phyloP scores from a whole-genome alignment of 2,888 invertebrate genomes.

The Sinodicranocentrus sp. region DNA sequence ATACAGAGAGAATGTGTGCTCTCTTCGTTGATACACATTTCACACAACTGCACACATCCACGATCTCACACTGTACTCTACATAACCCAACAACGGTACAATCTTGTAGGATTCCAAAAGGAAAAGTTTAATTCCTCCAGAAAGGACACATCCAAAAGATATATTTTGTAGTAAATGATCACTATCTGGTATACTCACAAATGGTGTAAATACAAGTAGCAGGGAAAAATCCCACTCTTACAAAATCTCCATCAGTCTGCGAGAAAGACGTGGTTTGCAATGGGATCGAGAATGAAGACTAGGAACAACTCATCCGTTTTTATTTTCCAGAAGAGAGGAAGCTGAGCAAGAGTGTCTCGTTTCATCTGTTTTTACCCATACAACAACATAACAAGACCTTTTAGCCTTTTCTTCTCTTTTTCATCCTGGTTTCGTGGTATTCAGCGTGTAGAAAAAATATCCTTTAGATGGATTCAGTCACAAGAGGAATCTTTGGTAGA shows the following conservation, averaged over 20 bases:
- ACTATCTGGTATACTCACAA: too few relatives aligned
- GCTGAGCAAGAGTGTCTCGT: conserved; percentile 13
- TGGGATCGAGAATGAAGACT: background rate
- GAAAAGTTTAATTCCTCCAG: too few relatives aligned
- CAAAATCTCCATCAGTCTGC: conserved; percentile 11
- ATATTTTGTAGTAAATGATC: background rate
- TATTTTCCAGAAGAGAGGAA: conserved; percentile 1
- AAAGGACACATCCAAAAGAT: background rate
- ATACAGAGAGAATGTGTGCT: background rate
- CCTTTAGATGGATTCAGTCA: too few relatives aligned
- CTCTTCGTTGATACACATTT: too few relatives aligned
- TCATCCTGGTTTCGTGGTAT: conserved; percentile 26
- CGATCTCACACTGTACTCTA: too few relatives aligned
- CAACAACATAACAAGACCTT: conserved; percentile 30
- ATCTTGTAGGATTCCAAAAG: too few relatives aligned
- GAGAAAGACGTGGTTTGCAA: background rate
- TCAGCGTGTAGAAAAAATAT: too few relatives aligned
- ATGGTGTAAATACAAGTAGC: too few relatives aligned
- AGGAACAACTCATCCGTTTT: background rate
- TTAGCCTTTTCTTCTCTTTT: conserved; percentile 18
- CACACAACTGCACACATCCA: too few relatives aligned
- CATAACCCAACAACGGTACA: too few relatives aligned
- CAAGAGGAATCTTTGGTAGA: too few relatives aligned
- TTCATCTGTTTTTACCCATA: conserved; percentile 39
- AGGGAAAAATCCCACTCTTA: conserved; percentile 32